Conservation (phyloP, 2,113 vertebrate genomes). For the Parotia lawesii region DNA sequence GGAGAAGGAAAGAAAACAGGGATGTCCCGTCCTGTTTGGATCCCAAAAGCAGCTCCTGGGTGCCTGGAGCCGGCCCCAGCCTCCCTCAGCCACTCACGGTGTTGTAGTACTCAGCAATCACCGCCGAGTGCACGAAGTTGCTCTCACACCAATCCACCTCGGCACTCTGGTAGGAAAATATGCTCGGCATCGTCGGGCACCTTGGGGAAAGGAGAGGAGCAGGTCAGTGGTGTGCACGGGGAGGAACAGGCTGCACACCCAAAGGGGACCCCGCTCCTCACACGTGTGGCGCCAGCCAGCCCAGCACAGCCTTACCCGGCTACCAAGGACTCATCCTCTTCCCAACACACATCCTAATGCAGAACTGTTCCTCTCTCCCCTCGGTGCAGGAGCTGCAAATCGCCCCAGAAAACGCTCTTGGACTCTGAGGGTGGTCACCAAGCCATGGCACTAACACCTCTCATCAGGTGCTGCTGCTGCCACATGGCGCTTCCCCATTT, state of each 20-base stretch:
- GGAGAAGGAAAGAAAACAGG: background rate
- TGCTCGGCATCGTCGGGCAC: constrained; percentile 71
- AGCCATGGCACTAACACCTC: background rate
- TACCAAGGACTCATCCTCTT: background rate
- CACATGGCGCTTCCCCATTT: accelerated
- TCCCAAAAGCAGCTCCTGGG: background rate
- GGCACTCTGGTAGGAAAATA: constrained; percentile 88
- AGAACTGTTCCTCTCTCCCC: background rate
- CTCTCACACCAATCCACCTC: constrained; percentile 96
- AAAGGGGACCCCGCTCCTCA: background rate
- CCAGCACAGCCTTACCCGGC: background rate
- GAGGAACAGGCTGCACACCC: background rate
- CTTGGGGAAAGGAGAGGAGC: background rate
- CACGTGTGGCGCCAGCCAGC: background rate
- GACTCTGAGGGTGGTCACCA: background rate
- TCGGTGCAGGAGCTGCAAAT: background rate
- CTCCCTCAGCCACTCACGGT: constrained; percentile 75
- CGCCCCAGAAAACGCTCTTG: background rate
- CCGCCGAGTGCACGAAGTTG: constrained; percentile 84
- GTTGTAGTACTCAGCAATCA: constrained; percentile 93
- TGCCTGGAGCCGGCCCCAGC: background rate
- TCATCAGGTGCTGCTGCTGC: accelerated
- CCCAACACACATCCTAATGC: background rate
- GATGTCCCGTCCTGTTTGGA: accelerated
- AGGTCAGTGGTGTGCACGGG: background rate